Base-by-base conservation (phyloP, 2,888 invertebrate genomes). In the Coleophora deauratella region DNA sequence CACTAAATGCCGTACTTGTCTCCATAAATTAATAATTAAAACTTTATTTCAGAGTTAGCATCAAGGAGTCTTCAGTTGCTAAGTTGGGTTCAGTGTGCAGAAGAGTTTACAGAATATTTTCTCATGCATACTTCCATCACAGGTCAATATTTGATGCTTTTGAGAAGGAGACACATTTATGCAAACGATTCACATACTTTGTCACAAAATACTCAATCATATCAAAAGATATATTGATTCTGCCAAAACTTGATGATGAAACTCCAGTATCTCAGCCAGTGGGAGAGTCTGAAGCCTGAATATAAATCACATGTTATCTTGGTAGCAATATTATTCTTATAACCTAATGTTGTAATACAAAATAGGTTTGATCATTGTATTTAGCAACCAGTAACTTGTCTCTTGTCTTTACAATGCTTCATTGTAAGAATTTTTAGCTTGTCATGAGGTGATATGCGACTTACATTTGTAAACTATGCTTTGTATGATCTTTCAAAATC, bases 111-210 rank as follows among this genome's bases (percentile, higher is more conserved):
- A 91, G 99, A 86, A 99, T 99, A 74, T 99, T 99, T 81, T 99
- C 99, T 37, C 99, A 99, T 86, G 99, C 99, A 28, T 99, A 97
- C 80, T 99, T 97, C 78, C 99, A 99, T 82, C 99, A 99, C 80
- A 90, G 96, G 59, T 89, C 92, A 55, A 93, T 99, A 73, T 99
- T 99, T 87, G 98, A 99, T 85, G 95, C 97, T 55, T 99, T 99
- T 85, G 99, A 99, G 89, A 93, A 93, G 64, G 96, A 97, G 80
- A 98, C 98, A 21, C 96, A 93, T 74, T 87, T 99, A 49, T 99
- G 99, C 86, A 93, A 95, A 73, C 90, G 95, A 66, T 99, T 99
- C 82, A 99, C 99, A 40, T 93, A 93, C 62, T 99, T 99, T 88
- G 99, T 99, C 42, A 98, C 95, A 55, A 99, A 99, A 84, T 99